A percentile compares a stretch with the other conserved stretches of the same genome.
Conservation (phyloP, 2,888 invertebrate genomes). For the Ophioninae sp. region DNA sequence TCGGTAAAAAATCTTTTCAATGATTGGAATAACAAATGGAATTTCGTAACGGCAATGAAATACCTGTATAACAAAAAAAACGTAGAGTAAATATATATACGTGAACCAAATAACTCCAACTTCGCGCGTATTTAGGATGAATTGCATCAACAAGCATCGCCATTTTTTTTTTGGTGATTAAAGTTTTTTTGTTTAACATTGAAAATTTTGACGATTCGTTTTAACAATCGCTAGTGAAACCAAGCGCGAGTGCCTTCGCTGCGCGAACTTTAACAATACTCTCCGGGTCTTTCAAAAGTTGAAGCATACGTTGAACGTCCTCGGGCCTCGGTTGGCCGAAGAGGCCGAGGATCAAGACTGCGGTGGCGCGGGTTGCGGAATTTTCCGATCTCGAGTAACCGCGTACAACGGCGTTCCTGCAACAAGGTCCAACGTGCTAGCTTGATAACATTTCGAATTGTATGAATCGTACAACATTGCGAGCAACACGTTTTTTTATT, state of each 20-base stretch:
- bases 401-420: constrained; percentile 74
- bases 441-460: background rate
- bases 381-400: constrained; percentile 78
- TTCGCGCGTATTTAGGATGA: background rate
- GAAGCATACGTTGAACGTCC: constrained; percentile 75
- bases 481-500: too few species aligned
- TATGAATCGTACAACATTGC: too few species aligned
- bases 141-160: background rate
- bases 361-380: constrained; percentile 71
- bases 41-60: background rate
- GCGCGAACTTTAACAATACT: constrained; percentile 74
- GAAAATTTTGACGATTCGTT: background rate
- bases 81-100: background rate
- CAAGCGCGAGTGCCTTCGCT: constrained; percentile 72
- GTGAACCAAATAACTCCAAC: background rate
- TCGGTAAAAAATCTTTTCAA: background rate
- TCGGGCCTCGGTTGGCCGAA: constrained; percentile 74
- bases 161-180: constrained; percentile 4
- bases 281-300: constrained; percentile 75
- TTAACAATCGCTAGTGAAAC: constrained; percentile 65
- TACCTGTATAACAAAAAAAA: constrained; percentile 15
- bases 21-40: constrained; percentile 27
- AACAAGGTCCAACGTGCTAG: constrained; percentile 3
- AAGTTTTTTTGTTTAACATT: background rate
- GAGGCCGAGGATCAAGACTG: constrained; percentile 75